Evolutionary conservation across 2,888 invertebrate species (phyloP), one percentile per base, ranked within the genome.

Genomic region (Hirtodrosophila cameraria): DNA sequence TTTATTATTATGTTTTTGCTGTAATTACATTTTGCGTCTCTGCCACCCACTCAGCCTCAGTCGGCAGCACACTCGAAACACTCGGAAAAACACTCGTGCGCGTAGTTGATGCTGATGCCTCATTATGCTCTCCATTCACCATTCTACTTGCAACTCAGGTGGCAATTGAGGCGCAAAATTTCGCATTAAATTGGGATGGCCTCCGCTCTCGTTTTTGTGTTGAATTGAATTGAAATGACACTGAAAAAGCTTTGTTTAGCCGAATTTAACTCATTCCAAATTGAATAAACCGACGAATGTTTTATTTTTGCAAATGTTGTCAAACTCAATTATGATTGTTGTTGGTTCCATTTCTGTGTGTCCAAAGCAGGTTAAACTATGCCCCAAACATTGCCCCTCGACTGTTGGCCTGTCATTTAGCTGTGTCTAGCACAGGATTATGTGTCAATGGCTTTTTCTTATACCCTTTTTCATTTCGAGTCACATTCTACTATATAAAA

Each of bases 221-320:
- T n/a, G n/a, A n/a, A n/a, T 42, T 62, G 62, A 75, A 79, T 79
- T 84, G 59, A 79, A 81, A 77, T 75, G 85, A 59, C 79, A 81
- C 72, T 79, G 79, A 65, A 52, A 23, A 60, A 58, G 50, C 64
- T 59, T 70, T 52, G 59, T 57, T 82, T 72, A 82, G 66, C 64
- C 60, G 58, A 82, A 69, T 78, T 80, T 52, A 80, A 78, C 65
- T 61, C 60, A 53, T 59, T 70, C 68, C 73, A 80, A n/a, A 80
- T 85, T 85, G 69, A 62, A 55, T 68, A 57, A 66, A 57, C 38
- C 54, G 62, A 45, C 45, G 27, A 30, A 23, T n/a, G 13, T 45
- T 42, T n/a, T n/a, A n/a, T n/a, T n/a, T n/a, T 59, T 54, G 46
- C 52, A 39, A 36, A 49, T 55, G 35, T 18, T 52, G 27, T 33